Conservation (phyloP, 2,113 vertebrate genomes). For the Holacanthus passer region DNA sequence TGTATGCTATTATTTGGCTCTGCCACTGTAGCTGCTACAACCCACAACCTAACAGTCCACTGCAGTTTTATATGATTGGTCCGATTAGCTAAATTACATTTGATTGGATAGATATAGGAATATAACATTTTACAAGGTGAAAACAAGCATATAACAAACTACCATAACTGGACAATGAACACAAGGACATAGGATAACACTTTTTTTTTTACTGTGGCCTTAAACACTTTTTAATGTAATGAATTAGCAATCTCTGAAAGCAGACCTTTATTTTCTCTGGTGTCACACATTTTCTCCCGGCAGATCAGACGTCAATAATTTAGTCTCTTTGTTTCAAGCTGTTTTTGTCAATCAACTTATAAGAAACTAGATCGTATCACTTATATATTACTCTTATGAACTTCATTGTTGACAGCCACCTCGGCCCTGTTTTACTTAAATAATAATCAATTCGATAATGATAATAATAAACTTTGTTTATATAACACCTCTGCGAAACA, state of each 20-base stretch:
- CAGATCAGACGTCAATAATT: not conserved
- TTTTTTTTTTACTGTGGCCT: not conserved
- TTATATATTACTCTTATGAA: not conserved
- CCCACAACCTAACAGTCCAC: not conserved
- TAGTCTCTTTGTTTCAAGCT: not conserved
- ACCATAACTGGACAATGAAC: not conserved
- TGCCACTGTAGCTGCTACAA: not conserved
- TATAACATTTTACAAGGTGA: not conserved
- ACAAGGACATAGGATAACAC: not conserved
- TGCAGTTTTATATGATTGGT: not conserved
- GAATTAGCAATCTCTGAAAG: not conserved
- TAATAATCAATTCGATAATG: too few species aligned
- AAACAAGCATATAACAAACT: not conserved
- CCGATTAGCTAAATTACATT: not conserved
- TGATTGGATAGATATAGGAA: not conserved
- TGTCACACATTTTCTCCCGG: not conserved
- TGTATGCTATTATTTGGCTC: not conserved
- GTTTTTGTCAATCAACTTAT: not conserved
- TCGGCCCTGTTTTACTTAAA: too few species aligned
- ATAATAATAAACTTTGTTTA: too few species aligned
- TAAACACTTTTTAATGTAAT: not conserved
- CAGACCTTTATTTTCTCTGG: not conserved
- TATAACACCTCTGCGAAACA: too few species aligned
- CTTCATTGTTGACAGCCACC: too few species aligned
- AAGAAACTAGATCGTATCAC: not conserved